phyloP scores from a whole-genome alignment of 1,140 invertebrate genomes.

The Trichogramma pretiosum region DNA sequence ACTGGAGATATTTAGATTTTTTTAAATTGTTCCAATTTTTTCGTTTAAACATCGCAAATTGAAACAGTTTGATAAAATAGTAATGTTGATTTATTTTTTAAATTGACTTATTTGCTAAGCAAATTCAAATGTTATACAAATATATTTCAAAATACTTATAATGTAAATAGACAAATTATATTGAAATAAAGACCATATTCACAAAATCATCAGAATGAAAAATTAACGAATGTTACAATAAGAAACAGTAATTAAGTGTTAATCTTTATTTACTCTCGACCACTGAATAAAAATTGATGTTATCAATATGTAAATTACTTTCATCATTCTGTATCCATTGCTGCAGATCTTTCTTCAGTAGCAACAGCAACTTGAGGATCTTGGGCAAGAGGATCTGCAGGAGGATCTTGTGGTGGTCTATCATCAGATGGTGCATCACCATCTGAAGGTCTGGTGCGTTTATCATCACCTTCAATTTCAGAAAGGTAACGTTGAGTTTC shows the following conservation, averaged over 20 bases:
- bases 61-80: no score
- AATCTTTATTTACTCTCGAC: slow-evolving; percentile 20
- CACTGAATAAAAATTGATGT: no score
- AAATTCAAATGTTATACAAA: no score
- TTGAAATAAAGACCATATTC: no score
- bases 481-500: slow-evolving; percentile 60
- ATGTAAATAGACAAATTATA: no score
- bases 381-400: slow-evolving; percentile 35
- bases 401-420: slow-evolving; percentile 39
- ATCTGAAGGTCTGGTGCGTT: slow-evolving; percentile 50
- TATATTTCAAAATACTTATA: no score
- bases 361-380: slow-evolving; percentile 44
- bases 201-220: slow-evolving; percentile 2
- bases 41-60: no score
- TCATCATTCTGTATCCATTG: slow-evolving; percentile 53
- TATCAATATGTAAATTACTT: slow-evolving; percentile 15
- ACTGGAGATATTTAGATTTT: no score
- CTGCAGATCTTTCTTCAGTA: slow-evolving; percentile 20
- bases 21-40: no score
- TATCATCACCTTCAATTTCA: slow-evolving; percentile 65
- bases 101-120: no score
- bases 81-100: no score
- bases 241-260: slow-evolving; percentile 9
- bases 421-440: slow-evolving; percentile 31
- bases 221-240: slow-evolving; percentile 10